Base-by-base conservation (phyloP, 1,140 invertebrate species). In the Drosophila bocki region DNA sequence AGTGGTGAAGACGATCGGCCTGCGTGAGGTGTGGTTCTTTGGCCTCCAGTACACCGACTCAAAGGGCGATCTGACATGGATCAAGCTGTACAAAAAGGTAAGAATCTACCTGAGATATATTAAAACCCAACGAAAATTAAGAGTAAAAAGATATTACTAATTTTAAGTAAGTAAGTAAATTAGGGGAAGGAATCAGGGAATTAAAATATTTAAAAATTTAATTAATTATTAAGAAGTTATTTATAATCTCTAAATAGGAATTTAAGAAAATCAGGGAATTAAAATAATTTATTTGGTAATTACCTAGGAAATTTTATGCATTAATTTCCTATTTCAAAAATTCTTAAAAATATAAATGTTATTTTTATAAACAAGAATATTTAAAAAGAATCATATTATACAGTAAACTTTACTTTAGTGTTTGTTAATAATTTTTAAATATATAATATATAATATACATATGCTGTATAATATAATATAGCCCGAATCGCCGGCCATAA, bases 1-100 rank as follows among this genome's bases (percentile, higher is more conserved):
- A 94, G 98, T 99, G 72, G 98, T 99, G 63, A 99, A 99, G 94
- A 99, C 99, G 53, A 99, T 99, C 91, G 99, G 99, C 71, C 95
- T 99, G 22, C 95, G 99, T 75, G 99, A 99, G 94, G 99, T 99
- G 72, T 99, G 99, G 99, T 99, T 99, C 94, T 99, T 99, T 94
- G 99, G 99, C 58, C 95, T 99, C 13, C 99, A 99, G 93, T 99
- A 99, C 94, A 98, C 97, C 68, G 99, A 99, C 94, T 98, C 96
- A 81, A 99, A 99, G 94, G 98, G 98, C 41, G 98, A 99, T 92
- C 95, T 97, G 69, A 99, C 99, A 35, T 99, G 99, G 99, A 97
- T 99, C 79, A 99, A 99, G 94, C 95, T 99, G 41, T 99, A 99
- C 94, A 99, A 99, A 95, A 99, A 99, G 97, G 99, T 99, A 95